Percentiles rank a stretch among this genome's conserved stretches.
These are phyloP conservation scores for Bombus picipes DNA, from an alignment of 1,140 invertebrate genomes.

Conservation along the genomic window DNA sequence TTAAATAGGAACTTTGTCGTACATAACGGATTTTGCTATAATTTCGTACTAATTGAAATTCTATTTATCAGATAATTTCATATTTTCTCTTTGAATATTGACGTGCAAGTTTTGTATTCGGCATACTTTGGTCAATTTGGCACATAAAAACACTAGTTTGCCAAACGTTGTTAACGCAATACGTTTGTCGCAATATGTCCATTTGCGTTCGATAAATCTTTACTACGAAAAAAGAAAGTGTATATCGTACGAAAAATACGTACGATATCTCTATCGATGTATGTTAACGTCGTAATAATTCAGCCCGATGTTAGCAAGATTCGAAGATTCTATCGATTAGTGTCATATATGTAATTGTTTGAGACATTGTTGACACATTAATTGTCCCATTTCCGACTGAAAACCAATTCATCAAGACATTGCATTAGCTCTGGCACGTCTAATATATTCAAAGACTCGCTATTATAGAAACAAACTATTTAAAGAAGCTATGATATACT, in stretches of 20 bases:
- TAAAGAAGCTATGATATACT: not conserved
- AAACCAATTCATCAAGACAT: not conserved
- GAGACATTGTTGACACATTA: not conserved
- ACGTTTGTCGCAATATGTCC: not conserved
- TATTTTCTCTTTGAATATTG: not conserved
- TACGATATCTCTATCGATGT: not conserved
- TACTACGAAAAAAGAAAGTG: not conserved
- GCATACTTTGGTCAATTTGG: slow-evolving; percentile 43
- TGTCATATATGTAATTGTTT: not conserved
- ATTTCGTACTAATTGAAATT: not conserved
- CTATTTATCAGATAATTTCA: not conserved
- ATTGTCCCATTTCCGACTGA: too few relatives aligned
- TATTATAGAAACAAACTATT: not conserved
- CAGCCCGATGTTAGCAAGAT: too few relatives aligned
- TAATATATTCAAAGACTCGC: not conserved
- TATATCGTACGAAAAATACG: not conserved
- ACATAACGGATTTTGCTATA: too few relatives aligned
- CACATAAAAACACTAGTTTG: slow-evolving; percentile 46
- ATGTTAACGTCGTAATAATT: too few relatives aligned
- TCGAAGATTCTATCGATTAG: not conserved
- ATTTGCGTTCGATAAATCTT: not conserved
- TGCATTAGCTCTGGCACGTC: not conserved
- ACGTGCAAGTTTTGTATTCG: not conserved
- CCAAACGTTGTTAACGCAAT: slow-evolving; percentile 23
- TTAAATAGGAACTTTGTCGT: not conserved